Evolutionary conservation across 2,113 vertebrate species (phyloP).

Genomic region (Myrmecophaga tridactyla): DNA sequence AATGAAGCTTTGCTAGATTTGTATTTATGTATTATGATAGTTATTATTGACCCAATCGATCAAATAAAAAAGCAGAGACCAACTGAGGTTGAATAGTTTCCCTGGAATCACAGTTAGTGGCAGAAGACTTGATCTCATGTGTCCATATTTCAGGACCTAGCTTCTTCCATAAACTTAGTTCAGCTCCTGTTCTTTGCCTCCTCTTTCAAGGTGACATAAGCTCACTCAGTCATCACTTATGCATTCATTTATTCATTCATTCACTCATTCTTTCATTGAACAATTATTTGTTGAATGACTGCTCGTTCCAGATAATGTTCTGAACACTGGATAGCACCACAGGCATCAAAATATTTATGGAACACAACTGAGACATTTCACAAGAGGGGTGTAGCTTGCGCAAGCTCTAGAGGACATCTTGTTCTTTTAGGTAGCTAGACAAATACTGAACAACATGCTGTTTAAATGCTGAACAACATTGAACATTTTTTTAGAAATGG

Average conservation of each 20-base stretch:
- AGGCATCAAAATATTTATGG: not conserved
- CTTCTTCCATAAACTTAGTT: not conserved
- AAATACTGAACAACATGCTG: too few relatives aligned
- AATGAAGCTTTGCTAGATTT: conserved; percentile 88
- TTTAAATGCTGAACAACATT: not conserved
- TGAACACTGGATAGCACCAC: not conserved
- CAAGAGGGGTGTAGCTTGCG: not conserved
- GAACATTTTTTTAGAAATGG: not conserved
- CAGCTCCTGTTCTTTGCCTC: not conserved
- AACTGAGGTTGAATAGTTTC: not conserved
- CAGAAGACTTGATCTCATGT: not conserved
- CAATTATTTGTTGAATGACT: not conserved
- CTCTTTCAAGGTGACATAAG: not conserved
- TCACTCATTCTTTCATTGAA: not conserved
- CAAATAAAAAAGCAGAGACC: not conserved
- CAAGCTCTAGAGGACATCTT: not conserved
- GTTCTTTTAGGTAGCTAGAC: not conserved
- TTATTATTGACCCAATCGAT: not conserved
- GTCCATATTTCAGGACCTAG: not conserved
- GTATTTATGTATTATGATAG: conserved; percentile 71
- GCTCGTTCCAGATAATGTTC: not conserved
- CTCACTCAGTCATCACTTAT: not conserved
- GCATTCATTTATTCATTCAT: not conserved
- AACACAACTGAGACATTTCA: not conserved
- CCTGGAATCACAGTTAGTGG: not conserved